A percentile compares a stretch with the other conserved stretches of the same genome.
Conservation (phyloP, 2,888 invertebrate species). For the Hymenopus coronatus region DNA sequence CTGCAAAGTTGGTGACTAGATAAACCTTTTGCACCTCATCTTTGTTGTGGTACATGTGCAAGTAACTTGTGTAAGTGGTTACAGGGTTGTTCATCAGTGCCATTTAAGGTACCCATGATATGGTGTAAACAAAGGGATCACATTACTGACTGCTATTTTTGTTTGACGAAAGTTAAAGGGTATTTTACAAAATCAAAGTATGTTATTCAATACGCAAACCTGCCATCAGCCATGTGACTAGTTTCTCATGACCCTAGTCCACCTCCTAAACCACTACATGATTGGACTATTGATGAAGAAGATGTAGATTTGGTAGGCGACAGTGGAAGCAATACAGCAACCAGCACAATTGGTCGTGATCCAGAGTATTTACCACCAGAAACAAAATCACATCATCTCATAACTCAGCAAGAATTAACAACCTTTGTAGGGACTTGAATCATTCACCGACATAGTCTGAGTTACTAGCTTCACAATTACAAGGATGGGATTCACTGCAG, state of each 20-base stretch:
- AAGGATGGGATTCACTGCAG: background rate
- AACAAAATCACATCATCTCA: background rate
- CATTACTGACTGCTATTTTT: too few relatives aligned
- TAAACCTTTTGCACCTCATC: too few relatives aligned
- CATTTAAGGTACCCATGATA: too few relatives aligned
- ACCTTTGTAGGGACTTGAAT: background rate
- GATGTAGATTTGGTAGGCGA: background rate
- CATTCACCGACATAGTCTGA: background rate
- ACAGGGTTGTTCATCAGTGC: too few relatives aligned
- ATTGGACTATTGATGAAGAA: constrained; percentile 1
- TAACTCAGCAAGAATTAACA: background rate
- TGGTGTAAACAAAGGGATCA: too few relatives aligned
- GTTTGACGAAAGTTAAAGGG: background rate
- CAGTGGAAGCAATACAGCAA: background rate
- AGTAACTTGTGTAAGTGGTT: too few relatives aligned
- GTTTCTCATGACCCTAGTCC: background rate
- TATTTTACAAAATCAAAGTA: background rate
- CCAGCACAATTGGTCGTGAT: background rate
- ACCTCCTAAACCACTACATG: background rate
- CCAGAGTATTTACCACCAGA: background rate
- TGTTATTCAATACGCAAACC: background rate
- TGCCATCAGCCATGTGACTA: background rate
- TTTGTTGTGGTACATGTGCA: too few relatives aligned
- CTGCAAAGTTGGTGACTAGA: too few relatives aligned
- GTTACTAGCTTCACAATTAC: background rate